Evolutionary conservation across 1,140 invertebrate species (phyloP), one percentile per base, ranked within the genome.

Genomic region (Papilio helenus): DNA sequence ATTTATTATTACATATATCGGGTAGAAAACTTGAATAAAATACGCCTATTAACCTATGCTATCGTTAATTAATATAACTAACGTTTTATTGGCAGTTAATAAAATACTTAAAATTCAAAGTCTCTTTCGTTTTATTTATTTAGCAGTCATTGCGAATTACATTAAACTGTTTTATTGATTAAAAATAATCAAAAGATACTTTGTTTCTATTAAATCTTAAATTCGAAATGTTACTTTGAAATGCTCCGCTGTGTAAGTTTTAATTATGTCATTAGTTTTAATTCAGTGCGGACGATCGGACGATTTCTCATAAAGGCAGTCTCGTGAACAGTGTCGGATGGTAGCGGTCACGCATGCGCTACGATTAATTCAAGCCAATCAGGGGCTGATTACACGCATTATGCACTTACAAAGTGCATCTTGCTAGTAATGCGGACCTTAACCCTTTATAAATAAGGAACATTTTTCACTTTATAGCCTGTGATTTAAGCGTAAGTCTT

Each of bases 331-430:
- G 85, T 83, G 85, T 91, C 85, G 85, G 90, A 89, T 92, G 87
- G 91, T 91, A 92, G 92, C 89, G 84, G 91, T 92, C 92, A 94
- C 93, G 93, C 93, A 93, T 93, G 88, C 88, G 79, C 89, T 79
- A 85, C 91, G 92, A 92, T 93, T 94, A 93, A 94, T 94, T 93
- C 92, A 90, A 92, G 88, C 92, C 93, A 93, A 94, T 94, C 92
- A 93, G 89, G 87, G 86, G 81, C 87, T 92, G 89, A 94, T 94
- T 94, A 94, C 92, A 93, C 92, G 92, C 92, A 93, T 93, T 93
- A 94, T 83, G 80, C 82, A 85, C 83, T 85, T 86, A 89, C 91
- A 88, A 90, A 89, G 72, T 87, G 86, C 88, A 76, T 68, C 72
- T 74, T 90, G 77, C 90, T 20, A 74, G 68, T 65, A 71, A 58